These are phyloP conservation scores for Litoditis marina DNA, from an alignment of 2,888 invertebrate genomes.

Conservation along the genomic window DNA sequence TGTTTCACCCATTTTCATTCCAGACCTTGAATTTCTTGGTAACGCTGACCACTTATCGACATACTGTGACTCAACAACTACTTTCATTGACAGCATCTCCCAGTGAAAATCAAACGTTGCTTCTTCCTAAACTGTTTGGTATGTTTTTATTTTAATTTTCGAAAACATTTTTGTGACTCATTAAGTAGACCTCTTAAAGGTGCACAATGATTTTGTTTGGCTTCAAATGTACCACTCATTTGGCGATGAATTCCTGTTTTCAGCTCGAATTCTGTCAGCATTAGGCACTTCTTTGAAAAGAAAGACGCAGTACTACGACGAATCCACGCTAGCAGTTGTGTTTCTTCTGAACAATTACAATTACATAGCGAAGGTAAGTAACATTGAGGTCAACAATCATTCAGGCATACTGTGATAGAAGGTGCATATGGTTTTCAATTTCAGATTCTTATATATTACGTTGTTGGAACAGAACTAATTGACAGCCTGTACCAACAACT, in stretches of 20 bases:
- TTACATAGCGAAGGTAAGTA: constrained; percentile 47
- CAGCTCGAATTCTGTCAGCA: constrained; percentile 39
- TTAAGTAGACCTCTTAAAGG: too few species aligned
- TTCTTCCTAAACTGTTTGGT: constrained; percentile 47
- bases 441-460: too few species aligned
- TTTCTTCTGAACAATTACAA: constrained; percentile 54
- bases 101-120: constrained; percentile 30
- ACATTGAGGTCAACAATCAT: not conserved
- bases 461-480: too few species aligned
- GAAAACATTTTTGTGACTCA: not conserved
- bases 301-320: constrained; percentile 39
- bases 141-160: not conserved
- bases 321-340: constrained; percentile 29
- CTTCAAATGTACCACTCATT: not conserved
- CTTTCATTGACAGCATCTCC: constrained; percentile 35
- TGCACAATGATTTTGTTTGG: too few species aligned
- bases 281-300: constrained; percentile 32
- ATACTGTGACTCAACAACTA: constrained; percentile 39
- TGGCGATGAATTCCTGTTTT: too few species aligned
- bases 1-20: too few species aligned
- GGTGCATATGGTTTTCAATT: not conserved
- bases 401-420: not conserved
- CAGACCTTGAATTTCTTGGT: constrained; percentile 46
- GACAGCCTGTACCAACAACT: too few species aligned
- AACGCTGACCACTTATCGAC: constrained; percentile 36